Base-by-base conservation (phyloP, 2,113 vertebrate genomes). In the Urocitellus parryii region DNA sequence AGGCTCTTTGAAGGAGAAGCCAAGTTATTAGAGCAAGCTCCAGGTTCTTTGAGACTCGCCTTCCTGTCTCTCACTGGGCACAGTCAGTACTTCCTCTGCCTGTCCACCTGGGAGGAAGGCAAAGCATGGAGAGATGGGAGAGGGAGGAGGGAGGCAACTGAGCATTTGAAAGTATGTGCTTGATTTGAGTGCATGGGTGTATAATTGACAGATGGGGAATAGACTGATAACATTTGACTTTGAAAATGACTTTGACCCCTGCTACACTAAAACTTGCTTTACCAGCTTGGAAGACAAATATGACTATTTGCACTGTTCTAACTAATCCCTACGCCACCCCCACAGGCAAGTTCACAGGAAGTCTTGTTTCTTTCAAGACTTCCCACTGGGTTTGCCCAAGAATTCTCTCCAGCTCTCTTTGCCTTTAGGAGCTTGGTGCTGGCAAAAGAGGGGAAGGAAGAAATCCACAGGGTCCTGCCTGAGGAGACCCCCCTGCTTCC, bases 201-300 rank as follows among this genome's bases (percentile, higher is more conserved):
- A 56, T 56, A 18, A 20, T 58, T 58, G 81, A 58, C 74, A 72
- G 86, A 24, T 32, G 91, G 80, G 39, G 73, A 82, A 68, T 6
- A 74, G 22, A 82, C 12, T 74, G 91, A 65, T 79, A 86, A 84
- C 6, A n/a, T 61, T 76, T 91, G 91, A 88, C 95, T 95, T 96
- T 89, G 83, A 96, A 90, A 77, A 53, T 76, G 78, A n/a, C 85
- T 91, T 96, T 91, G 96, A 91, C 70, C 68, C 6, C 37, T 45
- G n/a, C 16, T 32, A 7, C 27, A 79, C 74, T 56, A 53, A 95
- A 95, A 77, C 48, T 45, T 39, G 74, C 78, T 90, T 91, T 88
- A 9, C 72, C 37, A 88, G 63, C 76, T 86, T 86, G 63, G 70
- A 86, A 95, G 89, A 83, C 68, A 90, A 92, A 82, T n/a, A 79